Base-by-base conservation (phyloP, 2,113 vertebrate genomes). In the Cygnus atratus region DNA sequence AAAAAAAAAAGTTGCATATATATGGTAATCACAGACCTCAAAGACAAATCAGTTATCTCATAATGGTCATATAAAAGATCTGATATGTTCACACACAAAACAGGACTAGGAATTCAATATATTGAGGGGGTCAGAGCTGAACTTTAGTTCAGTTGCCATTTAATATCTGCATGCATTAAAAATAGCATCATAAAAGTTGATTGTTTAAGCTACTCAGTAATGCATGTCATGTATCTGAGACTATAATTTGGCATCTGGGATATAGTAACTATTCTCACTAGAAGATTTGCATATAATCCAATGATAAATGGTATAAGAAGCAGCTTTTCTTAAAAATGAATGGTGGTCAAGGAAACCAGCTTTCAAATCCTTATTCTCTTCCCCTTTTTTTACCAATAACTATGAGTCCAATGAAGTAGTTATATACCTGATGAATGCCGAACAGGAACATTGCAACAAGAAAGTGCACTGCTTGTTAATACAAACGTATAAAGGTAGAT, bases 211-310 rank as follows among this genome's bases (percentile, higher is more conserved):
- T 91, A 22, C 41, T 87, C 61, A 77, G 37, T 78, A 57, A 90
- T 74, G 61, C 68, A 37, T 87, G 59, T 46, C 76, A 65, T 78
- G 57, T 75, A 58, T 70, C 76, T 57, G 46, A 93, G 65, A 44
- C 90, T 88, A n/a, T 77, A 92, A 90, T 90, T 94, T 96, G 65
- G 26, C 76, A 90, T 71, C 83, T 86, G 85, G 65, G 54, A 39
- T 88, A 67, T 28, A 84, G 72, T 85, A 88, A 57, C 17, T 52
- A 28, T 78, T 88, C 46, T 67, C 43, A 88, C 16, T 58, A 5
- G 3, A 90, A 92, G 80, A 66, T 81, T 84, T 95, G 18, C 55
- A 77, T 92, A 61, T 88, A 96, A 95, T 87, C 25, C 2, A 1
- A 31, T 68, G 43, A 74, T 54, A 90, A 92, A 88, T 78, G 33